Evolutionary conservation across 2,797 vertebrate species (phyloP).

Genomic region (Ibycter americanus): DNA sequence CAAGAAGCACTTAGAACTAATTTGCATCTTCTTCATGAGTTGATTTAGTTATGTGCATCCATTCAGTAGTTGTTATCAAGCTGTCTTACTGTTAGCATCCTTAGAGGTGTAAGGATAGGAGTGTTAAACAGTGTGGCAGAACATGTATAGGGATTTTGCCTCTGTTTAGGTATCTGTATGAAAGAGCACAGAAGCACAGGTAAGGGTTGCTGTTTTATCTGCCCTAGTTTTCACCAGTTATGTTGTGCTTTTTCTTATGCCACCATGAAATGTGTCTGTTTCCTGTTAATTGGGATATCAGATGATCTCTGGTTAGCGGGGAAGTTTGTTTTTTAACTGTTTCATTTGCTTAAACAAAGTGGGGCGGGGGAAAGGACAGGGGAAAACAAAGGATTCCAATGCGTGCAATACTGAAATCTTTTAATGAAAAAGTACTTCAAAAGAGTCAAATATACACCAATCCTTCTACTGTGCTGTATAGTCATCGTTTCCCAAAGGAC

Average conservation of each 20-base stretch:
- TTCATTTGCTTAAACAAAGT: not conserved
- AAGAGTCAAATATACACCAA: not conserved
- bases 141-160: not conserved
- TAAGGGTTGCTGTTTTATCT: not conserved
- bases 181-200: not conserved
- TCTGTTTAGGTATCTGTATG: not conserved
- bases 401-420: not conserved
- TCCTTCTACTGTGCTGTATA: not conserved
- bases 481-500: not conserved
- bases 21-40: not conserved
- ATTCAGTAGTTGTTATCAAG: not conserved
- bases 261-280: not conserved
- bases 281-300: not conserved
- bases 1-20: not conserved
- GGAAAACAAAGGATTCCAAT: not conserved
- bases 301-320: not conserved
- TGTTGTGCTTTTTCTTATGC: not conserved
- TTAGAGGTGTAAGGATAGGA: not conserved
- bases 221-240: not conserved
- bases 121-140: not conserved
- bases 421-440: not conserved
- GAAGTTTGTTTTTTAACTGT: not conserved
- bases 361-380: rapidly evolving
- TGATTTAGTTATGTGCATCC: not conserved
- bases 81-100: not conserved